A percentile compares a stretch with the other conserved stretches of the same genome.
phyloP scores from a whole-genome alignment of 2,113 vertebrate species.

The Sigmodon hispidus region DNA sequence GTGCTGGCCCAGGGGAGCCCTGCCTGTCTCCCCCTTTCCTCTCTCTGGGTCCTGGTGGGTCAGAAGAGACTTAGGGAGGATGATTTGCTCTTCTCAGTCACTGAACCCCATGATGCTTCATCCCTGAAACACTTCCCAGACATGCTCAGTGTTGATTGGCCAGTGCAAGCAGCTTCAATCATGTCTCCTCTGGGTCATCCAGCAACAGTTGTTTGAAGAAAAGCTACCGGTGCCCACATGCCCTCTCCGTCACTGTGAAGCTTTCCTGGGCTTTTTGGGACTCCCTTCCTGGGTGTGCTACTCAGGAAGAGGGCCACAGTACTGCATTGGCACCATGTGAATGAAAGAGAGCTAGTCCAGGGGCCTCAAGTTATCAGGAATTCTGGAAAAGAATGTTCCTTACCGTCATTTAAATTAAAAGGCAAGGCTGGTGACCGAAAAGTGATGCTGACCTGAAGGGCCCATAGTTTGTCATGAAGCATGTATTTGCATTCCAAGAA shows the following conservation, averaged over 20 bases:
- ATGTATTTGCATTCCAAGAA: conserved; percentile 39
- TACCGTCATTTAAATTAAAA: background rate
- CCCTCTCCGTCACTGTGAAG: background rate
- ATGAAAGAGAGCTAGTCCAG: background rate
- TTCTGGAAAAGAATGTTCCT: background rate
- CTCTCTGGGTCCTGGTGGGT: background rate
- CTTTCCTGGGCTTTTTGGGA: background rate
- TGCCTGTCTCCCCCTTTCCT: background rate
- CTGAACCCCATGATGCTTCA: background rate
- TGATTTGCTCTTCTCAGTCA: background rate
- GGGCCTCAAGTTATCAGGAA: background rate
- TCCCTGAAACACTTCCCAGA: background rate
- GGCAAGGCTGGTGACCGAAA: background rate
- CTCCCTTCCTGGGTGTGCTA: background rate
- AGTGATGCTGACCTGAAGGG: background rate
- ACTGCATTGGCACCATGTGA: background rate
- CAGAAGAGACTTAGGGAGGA: background rate
- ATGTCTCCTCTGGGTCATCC: no score
- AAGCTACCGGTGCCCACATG: background rate
- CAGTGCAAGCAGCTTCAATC: background rate
- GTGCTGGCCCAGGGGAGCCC: background rate
- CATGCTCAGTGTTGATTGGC: background rate
- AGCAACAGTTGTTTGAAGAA: background rate
- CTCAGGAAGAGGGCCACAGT: background rate
- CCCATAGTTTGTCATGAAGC: conserved; percentile 48